These are phyloP conservation scores for Oriolus oriolus DNA, from an alignment of 2,113 vertebrate genomes.

Conservation along the genomic window DNA sequence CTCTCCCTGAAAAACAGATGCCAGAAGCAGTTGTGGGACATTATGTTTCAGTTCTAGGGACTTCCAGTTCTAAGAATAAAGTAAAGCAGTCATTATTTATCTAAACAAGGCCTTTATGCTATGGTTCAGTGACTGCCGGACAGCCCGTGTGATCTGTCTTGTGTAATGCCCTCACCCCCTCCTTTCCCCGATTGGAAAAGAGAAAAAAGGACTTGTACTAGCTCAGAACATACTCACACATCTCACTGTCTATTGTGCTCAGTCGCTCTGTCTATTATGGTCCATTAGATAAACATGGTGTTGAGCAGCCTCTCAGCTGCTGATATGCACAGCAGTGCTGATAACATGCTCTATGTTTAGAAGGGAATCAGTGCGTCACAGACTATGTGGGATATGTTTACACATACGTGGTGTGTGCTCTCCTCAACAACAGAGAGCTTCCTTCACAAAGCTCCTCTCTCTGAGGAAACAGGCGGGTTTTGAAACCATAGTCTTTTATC, in stretches of 20 bases:
- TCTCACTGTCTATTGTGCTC: conserved; percentile 60
- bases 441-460: conserved; percentile 19
- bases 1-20: conserved; percentile 33
- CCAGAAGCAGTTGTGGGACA: conserved; percentile 34
- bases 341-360: conserved; percentile 64
- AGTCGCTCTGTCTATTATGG: conserved; percentile 31
- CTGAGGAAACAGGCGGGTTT: neutral
- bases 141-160: conserved; percentile 61
- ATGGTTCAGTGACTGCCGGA: conserved; percentile 48
- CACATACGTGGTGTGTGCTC: neutral
- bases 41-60: conserved; percentile 43
- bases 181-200: conserved; percentile 10
- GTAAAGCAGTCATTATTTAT: conserved; percentile 62
- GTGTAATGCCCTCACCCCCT: conserved; percentile 50
- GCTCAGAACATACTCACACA: conserved; percentile 55
- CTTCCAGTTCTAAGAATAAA: conserved; percentile 61
- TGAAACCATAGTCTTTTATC: neutral
- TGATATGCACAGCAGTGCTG: neutral
- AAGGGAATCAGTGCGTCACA: conserved; percentile 41
- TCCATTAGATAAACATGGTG: conserved; percentile 64
- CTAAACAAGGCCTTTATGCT: conserved; percentile 62
- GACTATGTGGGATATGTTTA: conserved; percentile 21
- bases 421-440: neutral
- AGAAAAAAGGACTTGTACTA: conserved; percentile 32
- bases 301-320: conserved; percentile 41